phyloP scores from a whole-genome alignment of 2,888 invertebrate species.

The Nebria salina region DNA sequence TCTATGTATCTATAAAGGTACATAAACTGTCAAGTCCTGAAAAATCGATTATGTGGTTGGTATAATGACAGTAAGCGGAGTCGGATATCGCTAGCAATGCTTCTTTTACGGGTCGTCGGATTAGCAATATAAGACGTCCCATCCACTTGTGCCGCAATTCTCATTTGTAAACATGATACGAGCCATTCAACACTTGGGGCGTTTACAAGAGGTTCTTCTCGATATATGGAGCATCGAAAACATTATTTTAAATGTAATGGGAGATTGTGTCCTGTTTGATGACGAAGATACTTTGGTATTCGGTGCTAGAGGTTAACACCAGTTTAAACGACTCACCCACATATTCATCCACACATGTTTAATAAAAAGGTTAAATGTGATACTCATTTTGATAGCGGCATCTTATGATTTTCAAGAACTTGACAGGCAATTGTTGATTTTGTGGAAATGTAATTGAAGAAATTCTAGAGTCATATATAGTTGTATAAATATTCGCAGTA shows the following conservation, averaged over 20 bases:
- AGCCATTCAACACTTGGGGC: conserved; percentile 7
- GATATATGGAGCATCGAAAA: conserved; percentile 11
- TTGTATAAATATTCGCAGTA: too few species aligned
- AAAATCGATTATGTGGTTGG: neutral
- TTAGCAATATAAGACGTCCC: conserved; percentile 29
- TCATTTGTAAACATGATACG: conserved; percentile 44
- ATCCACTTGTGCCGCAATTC: conserved; percentile 21
- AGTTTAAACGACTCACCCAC: conserved; percentile 48
- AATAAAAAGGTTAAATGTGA: neutral
- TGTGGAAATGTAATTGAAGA: too few species aligned
- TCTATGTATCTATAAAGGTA: neutral
- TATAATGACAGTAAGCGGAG: neutral
- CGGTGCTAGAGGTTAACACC: conserved; percentile 51
- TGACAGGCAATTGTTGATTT: neutral
- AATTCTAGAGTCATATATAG: too few species aligned
- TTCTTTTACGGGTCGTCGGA: conserved; percentile 20
- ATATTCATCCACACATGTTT: neutral
- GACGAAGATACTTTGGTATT: conserved; percentile 50
- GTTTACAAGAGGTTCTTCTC: conserved; percentile 32
- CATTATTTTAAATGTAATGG: conserved; percentile 33
- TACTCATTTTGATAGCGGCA: neutral
- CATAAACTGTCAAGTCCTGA: neutral
- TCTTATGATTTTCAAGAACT: neutral
- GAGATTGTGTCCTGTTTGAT: conserved; percentile 16
- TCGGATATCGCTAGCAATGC: neutral